These are phyloP conservation scores for Poecilia velifera DNA, from an alignment of 2,797 vertebrate species.

Conservation along the genomic window DNA sequence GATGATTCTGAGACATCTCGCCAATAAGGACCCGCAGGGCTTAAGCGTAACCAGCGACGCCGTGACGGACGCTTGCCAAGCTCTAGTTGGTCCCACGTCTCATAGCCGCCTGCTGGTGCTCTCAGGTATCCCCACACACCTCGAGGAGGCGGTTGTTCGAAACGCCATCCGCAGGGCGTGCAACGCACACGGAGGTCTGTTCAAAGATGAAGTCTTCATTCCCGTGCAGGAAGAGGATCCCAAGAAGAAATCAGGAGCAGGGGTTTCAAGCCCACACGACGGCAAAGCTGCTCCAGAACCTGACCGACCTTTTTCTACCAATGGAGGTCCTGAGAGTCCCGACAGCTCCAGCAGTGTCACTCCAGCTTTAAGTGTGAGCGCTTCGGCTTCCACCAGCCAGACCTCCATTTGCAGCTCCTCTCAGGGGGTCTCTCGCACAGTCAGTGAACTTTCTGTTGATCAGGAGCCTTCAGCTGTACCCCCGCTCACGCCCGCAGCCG, in stretches of 20 bases:
- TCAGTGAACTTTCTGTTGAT: slow-evolving; percentile 90
- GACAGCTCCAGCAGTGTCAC: slow-evolving; percentile 94
- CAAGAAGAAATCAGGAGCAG: slow-evolving; percentile 86
- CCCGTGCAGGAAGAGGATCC: slow-evolving; percentile 92
- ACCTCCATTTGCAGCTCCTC: slow-evolving; percentile 95
- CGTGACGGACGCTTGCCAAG: slow-evolving; percentile 93
- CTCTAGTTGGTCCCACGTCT: slow-evolving; percentile 91
- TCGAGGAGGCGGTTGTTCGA: slow-evolving; percentile 91
- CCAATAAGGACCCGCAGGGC: slow-evolving; percentile 94
- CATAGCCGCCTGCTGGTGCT: slow-evolving; percentile 95
- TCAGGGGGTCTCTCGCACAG: slow-evolving; percentile 89
- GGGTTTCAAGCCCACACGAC: slow-evolving; percentile 78
- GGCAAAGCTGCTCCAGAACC: slow-evolving; percentile 76
- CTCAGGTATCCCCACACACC: slow-evolving; percentile 95
- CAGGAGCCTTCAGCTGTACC: slow-evolving; percentile 84
- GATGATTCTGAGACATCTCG: slow-evolving; percentile 93
- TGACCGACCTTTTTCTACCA: slow-evolving; percentile 79
- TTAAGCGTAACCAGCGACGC: slow-evolving; percentile 94
- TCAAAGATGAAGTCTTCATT: slow-evolving; percentile 97
- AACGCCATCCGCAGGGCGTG: slow-evolving; percentile 94
- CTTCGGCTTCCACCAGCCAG: slow-evolving; percentile 94
- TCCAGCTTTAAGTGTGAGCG: slow-evolving; percentile 90
- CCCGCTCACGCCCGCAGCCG: slow-evolving; percentile 77
- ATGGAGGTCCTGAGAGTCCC: slow-evolving; percentile 84
- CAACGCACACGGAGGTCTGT: slow-evolving; percentile 94